These are phyloP conservation scores for Eutolmus rufibarbis DNA, from an alignment of 2,888 invertebrate species.

Conservation along the genomic window DNA sequence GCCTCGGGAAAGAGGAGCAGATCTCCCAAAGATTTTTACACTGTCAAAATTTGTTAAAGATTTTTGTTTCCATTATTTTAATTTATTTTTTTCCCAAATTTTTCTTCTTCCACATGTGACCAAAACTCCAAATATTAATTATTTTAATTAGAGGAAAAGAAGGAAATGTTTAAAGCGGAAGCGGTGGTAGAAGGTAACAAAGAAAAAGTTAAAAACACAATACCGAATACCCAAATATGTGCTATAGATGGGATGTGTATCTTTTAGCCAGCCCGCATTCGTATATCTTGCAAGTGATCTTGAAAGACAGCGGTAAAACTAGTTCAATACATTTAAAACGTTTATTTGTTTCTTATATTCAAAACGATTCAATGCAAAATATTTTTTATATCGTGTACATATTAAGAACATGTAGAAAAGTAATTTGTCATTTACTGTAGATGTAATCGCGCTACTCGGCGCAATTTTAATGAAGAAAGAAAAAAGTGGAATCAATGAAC, in stretches of 20 bases:
- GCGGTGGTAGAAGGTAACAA: not conserved
- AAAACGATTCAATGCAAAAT: slow-evolving; percentile 34
- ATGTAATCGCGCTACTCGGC: not conserved
- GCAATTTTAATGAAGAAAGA: not conserved
- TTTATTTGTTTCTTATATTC: slow-evolving; percentile 29
- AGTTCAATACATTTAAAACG: slow-evolving; percentile 20
- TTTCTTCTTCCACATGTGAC: slow-evolving; percentile 24
- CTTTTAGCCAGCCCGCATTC: not conserved
- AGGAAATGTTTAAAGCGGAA: not conserved
- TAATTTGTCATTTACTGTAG: not conserved
- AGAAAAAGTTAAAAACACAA: not conserved
- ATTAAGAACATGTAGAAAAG: not conserved
- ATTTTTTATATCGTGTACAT: slow-evolving; percentile 31
- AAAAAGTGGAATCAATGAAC: not conserved
- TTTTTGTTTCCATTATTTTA: not conserved
- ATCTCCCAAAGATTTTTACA: slow-evolving; percentile 33
- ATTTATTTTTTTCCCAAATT: slow-evolving; percentile 1
- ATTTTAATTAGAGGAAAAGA: not conserved
- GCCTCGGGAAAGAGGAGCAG: slow-evolving; percentile 4
- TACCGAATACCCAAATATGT: not conserved
- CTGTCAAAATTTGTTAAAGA: slow-evolving; percentile 24
- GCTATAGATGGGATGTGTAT: not conserved
- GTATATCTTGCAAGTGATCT: slow-evolving; percentile 4
- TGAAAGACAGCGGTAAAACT: slow-evolving; percentile 27
- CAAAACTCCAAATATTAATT: slow-evolving; percentile 24